Base-by-base conservation (phyloP, 2,888 invertebrate species). In the Acleris cristana region DNA sequence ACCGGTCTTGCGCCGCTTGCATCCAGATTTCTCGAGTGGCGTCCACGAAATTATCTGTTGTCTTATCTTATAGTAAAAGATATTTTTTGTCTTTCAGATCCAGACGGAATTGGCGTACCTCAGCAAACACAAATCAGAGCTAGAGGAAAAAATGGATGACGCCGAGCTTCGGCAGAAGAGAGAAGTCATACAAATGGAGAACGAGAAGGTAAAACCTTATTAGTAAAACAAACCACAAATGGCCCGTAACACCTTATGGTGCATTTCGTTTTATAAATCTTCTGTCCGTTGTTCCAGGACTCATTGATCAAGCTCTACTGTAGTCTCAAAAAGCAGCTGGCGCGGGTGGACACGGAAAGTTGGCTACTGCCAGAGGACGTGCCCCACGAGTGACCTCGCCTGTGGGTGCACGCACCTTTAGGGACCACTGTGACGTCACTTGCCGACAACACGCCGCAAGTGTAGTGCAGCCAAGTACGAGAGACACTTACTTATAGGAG, bases 51-150 rank as follows among this genome's bases (percentile, higher is more conserved):
- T 30, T 2, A 30, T 30, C 8, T 26, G 8, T 30, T 30, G n/a
- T 30, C 8, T 10, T 10, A 10, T 10, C 8, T 34, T 48, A 2
- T 18, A 18, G 48, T 48, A 5, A 45, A n/a, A 5, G 7, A 1
- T 18, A 0, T 48, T 18, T 14, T 65, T 64, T 16, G 23, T 54
- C 30, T 72, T 88, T 12, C 86, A 95, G 95, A 94, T 94, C 71
- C 97, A 97, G 90, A 97, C 97, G 48, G 97, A 98, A 89, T 93
- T 98, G 70, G 96, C 96, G 48, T 95, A 96, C 79, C 93, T 97
- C 67, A 95, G 95, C 71, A 96, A 96, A 80, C 95, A 96, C 77
- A 97, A 96, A 88, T 95, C 96, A 73, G 95, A 96, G 80, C 89
- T 97, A 71, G 94, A 96, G 73, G 94, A 95, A 73, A 93, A 94